Conservation (phyloP, 2,888 invertebrate genomes). For the Acholoe squamosa region DNA sequence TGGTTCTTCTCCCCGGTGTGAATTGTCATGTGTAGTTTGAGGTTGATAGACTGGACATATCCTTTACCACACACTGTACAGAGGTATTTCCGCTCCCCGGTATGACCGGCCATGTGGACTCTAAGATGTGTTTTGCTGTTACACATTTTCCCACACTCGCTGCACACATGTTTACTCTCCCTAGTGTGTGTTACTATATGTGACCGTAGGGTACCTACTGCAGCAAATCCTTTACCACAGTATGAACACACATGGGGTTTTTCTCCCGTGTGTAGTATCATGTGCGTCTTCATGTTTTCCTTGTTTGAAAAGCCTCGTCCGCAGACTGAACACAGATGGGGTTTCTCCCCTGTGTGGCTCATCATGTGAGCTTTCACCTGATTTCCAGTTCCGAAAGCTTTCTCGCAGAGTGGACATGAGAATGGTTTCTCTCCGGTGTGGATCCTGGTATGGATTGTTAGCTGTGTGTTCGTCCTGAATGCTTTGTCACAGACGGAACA, state of each 20-base stretch:
- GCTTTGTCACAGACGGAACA: not conserved
- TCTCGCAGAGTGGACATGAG: not conserved
- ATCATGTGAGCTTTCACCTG: too few relatives aligned
- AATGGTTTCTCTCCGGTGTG: too few relatives aligned
- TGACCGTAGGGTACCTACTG: not conserved
- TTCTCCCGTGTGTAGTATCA: constrained; percentile 39
- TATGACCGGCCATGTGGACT: not conserved
- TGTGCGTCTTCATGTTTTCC: not conserved
- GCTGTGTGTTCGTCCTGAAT: too few relatives aligned
- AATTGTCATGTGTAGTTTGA: not conserved
- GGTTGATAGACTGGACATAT: not conserved
- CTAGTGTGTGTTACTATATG: constrained; percentile 38
- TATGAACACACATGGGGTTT: not conserved
- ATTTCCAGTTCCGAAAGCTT: too few relatives aligned
- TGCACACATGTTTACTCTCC: not conserved
- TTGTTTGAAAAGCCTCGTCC: not conserved
- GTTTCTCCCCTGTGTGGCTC: not conserved
- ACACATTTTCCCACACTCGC: not conserved
- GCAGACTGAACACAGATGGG: not conserved
- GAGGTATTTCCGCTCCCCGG: not conserved
- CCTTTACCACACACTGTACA: constrained; percentile 44
- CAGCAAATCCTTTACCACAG: not conserved
- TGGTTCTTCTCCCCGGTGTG: not conserved
- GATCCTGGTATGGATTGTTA: too few relatives aligned
- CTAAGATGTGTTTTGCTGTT: not conserved